Conservation (phyloP, 2,888 invertebrate genomes). For the Agriopis marginaria region DNA sequence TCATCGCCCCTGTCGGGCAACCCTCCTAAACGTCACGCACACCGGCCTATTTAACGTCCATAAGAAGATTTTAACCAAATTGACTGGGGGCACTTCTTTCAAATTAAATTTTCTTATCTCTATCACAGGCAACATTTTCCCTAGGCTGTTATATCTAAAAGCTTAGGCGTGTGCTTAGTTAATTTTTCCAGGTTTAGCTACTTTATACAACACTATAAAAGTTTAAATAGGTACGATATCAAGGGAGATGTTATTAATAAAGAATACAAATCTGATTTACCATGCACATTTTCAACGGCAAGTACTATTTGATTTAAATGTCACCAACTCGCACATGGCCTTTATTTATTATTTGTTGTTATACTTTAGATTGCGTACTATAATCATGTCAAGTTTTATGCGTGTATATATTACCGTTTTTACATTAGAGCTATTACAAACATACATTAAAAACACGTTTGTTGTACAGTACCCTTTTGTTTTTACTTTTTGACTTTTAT, state of each 20-base stretch:
- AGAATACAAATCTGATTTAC: no score
- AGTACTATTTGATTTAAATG: no score
- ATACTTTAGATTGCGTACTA: no score
- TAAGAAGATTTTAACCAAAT: slow-evolving; percentile 55
- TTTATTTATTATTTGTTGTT: no score
- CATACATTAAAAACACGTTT: no score
- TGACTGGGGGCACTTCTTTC: slow-evolving; percentile 57
- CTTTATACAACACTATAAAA: background rate
- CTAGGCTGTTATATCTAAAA: slow-evolving; percentile 33
- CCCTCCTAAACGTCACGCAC: slow-evolving; percentile 39
- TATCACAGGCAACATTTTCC: slow-evolving; percentile 53
- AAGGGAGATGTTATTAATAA: background rate
- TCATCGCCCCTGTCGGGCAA: slow-evolving; percentile 31
- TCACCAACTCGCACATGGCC: no score
- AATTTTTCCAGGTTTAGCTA: background rate
- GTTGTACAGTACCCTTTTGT: no score
- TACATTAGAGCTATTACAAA: no score
- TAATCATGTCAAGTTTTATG: no score
- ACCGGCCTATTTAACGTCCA: slow-evolving; percentile 49
- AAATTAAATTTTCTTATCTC: slow-evolving; percentile 65
- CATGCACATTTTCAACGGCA: no score
- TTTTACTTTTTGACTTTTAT: no score
- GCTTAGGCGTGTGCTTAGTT: slow-evolving; percentile 16
- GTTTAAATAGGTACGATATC: background rate
- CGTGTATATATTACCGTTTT: no score